phyloP scores from a whole-genome alignment of 1,140 invertebrate species.

The Hestina assimilis region DNA sequence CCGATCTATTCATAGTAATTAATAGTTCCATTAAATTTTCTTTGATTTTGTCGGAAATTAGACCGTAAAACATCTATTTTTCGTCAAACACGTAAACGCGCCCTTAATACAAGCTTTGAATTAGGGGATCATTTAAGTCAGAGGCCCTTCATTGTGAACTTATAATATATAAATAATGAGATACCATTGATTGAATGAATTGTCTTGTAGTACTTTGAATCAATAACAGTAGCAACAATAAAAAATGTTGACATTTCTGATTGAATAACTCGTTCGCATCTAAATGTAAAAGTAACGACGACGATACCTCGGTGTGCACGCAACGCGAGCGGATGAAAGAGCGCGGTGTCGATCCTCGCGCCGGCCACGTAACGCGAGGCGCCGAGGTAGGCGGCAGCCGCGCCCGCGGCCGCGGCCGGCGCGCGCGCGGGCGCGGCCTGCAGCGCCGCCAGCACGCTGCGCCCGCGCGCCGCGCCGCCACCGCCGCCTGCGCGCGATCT shows the following conservation, averaged over 20 bases:
- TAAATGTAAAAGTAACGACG: neutral
- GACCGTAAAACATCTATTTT: too few species aligned
- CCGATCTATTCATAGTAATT: too few species aligned
- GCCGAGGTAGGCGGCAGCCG: conserved; percentile 57
- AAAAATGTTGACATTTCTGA: neutral
- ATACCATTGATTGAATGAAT: too few species aligned
- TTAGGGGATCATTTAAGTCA: too few species aligned
- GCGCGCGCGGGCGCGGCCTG: conserved; percentile 16
- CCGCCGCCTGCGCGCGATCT: conserved; percentile 19
- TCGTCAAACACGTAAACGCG: too few species aligned
- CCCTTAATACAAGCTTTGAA: too few species aligned
- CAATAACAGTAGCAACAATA: too few species aligned
- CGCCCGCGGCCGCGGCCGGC: conserved; percentile 21
- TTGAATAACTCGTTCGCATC: neutral
- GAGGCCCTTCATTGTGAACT: too few species aligned
- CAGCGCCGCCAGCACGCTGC: conserved; percentile 27
- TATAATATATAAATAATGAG: too few species aligned
- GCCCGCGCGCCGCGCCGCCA: conserved; percentile 17
- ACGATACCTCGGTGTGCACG: conserved; percentile 45
- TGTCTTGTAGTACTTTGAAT: too few species aligned
- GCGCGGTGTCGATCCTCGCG: conserved; percentile 52
- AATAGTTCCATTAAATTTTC: too few species aligned
- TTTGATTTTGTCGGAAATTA: too few species aligned
- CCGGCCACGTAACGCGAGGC: conserved; percentile 60
- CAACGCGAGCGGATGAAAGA: conserved; percentile 51